These are phyloP conservation scores for Psilanteris sp. DNA, from an alignment of 1,140 invertebrate genomes.

Conservation along the genomic window DNA sequence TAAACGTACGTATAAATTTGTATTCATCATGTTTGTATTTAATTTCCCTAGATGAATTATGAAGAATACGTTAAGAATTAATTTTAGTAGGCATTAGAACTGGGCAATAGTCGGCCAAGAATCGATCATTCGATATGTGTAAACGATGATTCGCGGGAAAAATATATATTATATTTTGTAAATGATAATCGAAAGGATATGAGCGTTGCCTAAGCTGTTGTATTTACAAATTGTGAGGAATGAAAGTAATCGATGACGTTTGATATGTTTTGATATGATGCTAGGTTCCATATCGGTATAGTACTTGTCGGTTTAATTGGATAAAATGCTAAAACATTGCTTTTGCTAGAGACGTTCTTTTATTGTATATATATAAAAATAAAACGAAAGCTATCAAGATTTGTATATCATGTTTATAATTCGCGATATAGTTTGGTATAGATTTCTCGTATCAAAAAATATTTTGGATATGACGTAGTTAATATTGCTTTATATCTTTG, in stretches of 20 bases:
- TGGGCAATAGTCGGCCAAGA: slow-evolving; percentile 16
- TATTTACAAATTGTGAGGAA: slow-evolving; percentile 8
- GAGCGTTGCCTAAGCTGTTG: background rate
- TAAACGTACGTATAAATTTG: slow-evolving; percentile 57
- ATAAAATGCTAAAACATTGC: background rate
- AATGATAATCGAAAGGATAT: background rate
- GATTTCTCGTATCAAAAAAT: slow-evolving; percentile 34
- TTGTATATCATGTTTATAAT: no score
- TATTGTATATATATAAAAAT: no score
- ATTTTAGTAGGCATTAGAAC: slow-evolving; percentile 12
- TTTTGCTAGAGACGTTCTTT: no score
- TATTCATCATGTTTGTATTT: slow-evolving; percentile 19
- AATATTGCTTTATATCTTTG: slow-evolving; percentile 8
- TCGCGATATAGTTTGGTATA: no score
- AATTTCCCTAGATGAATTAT: slow-evolving; percentile 13
- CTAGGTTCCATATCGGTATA: no score
- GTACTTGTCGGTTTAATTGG: no score
- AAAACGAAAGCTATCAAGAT: no score
- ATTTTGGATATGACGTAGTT: slow-evolving; percentile 20
- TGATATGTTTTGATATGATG: slow-evolving; percentile 37
- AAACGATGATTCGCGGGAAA: background rate
- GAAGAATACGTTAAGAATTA: slow-evolving; percentile 7
- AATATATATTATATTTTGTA: background rate
- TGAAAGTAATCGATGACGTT: background rate
- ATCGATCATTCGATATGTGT: background rate